Base-by-base conservation (phyloP, 2,888 invertebrate genomes). In the Lithodes maja region DNA sequence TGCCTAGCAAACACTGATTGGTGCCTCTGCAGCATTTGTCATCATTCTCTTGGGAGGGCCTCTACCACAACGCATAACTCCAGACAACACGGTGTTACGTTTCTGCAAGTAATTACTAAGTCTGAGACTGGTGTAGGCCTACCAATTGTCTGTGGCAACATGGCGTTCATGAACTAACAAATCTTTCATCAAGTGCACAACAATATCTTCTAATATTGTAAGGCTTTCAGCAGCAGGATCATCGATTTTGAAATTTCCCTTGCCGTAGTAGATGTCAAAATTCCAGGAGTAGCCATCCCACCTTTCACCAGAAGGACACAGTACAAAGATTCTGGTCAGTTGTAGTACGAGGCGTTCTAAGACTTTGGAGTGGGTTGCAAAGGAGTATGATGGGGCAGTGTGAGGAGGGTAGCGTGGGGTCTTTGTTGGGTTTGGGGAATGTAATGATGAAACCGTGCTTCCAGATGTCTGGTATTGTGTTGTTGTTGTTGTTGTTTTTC, bases 201-300 rank as follows among this genome's bases (percentile, higher is more conserved):
- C 71, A n/a, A 71, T 71, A n/a, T 17, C n/a, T 71, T 71, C 71
- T 17, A 17, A 71, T 17, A 71, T 17, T 3, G 71, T 3, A 3
- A 71, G 17, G 12, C n/a, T 53, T 79, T 52, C 5, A 9, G 52
- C 79, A 53, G 15, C 54, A 79, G 79, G 79, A 15, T 53, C 53
- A 12, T 52, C 79, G 1, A 78, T 1, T 17, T 49, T 50, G 50
- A 15, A 78, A 5, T 9, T 12, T 1, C 17, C 54, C 49, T 74
- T 83, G 1, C 83, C 74, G 15, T 83, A 83, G 50, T 83, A 74
- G 0, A 74, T 3, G 2, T n/a, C 49, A 9, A 83, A 74, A 17
- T 83, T 83, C 83, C 74, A 83, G 12, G 83, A 83, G 74, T 83
- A 83, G 5, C 83, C 83, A 12, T 74, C 50, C 71, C 74, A 83